A percentile compares a stretch with the other conserved stretches of the same genome.
These are phyloP conservation scores for Apodemia hepburni DNA, from an alignment of 2,888 invertebrate genomes.

Conservation along the genomic window DNA sequence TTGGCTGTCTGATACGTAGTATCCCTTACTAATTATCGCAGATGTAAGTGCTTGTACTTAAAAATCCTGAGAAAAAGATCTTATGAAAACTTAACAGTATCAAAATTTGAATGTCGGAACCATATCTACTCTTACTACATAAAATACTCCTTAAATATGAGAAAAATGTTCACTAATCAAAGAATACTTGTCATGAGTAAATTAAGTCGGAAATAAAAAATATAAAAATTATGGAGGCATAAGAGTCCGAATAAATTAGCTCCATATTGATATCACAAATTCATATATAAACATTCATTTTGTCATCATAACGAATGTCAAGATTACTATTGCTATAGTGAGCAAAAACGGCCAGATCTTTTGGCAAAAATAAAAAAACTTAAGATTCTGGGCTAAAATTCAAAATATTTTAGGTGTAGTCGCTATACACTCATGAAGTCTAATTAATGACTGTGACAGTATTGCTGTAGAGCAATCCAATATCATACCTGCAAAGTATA, in stretches of 20 bases:
- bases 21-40: constrained; percentile 18
- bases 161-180: constrained; percentile 12
- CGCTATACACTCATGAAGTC: constrained; percentile 23
- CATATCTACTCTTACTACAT: constrained; percentile 25
- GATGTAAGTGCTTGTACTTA: constrained; percentile 27
- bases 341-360: constrained; percentile 18
- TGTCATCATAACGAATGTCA: constrained; percentile 19
- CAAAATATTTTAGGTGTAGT: constrained; percentile 21
- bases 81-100: constrained; percentile 27
- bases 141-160: too few species aligned
- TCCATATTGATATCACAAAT: constrained; percentile 19
- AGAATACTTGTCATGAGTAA: constrained; percentile 22
- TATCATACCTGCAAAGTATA: constrained; percentile 37
- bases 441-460: constrained; percentile 33
- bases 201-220: constrained; percentile 15
- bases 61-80: constrained; percentile 27
- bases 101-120: constrained; percentile 34
- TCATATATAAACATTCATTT: constrained; percentile 16
- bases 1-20: too few species aligned
- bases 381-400: constrained; percentile 8
- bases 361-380: constrained; percentile 20
- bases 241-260: neutral
- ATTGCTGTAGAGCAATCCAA: constrained; percentile 40
- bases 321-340: too few species aligned
- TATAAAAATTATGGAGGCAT: constrained; percentile 7